Conservation (phyloP, 2,113 vertebrate genomes). For the Jaculus jaculus region DNA sequence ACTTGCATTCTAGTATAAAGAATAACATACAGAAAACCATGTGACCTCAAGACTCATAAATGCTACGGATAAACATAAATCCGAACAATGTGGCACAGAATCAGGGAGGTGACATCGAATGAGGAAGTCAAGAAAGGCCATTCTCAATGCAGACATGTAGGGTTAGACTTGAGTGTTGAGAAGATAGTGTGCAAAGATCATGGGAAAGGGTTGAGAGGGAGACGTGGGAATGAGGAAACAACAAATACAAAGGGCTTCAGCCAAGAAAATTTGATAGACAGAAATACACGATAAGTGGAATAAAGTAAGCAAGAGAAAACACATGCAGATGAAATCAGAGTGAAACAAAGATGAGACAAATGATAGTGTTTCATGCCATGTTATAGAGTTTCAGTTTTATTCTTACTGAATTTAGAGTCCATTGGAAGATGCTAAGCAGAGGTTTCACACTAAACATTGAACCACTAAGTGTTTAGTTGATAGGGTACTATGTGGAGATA, state of each 20-base stretch:
- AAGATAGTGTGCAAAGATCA: not conserved
- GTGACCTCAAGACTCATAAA: not conserved
- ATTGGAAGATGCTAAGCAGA: not conserved
- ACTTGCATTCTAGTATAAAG: not conserved
- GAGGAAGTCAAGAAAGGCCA: not conserved
- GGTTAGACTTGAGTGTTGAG: not conserved
- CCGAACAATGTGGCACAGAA: not conserved
- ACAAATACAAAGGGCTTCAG: not conserved
- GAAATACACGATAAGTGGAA: not conserved
- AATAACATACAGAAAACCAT: not conserved
- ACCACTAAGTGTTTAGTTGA: not conserved
- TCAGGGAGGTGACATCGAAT: not conserved
- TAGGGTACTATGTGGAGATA: not conserved
- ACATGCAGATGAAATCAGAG: not conserved
- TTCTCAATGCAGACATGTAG: not conserved
- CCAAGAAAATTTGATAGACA: not conserved
- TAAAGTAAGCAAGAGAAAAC: not conserved
- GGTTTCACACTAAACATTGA: not conserved
- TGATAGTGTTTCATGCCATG: rapidly evolving
- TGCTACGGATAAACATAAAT: too few species aligned
- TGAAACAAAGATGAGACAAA: not conserved
- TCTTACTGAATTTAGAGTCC: not conserved
- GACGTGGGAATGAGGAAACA: not conserved
- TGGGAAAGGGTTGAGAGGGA: not conserved
- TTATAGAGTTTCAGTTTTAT: not conserved